These are phyloP conservation scores for Pyxicephalus adspersus DNA, from an alignment of 2,113 vertebrate genomes.

Conservation along the genomic window DNA sequence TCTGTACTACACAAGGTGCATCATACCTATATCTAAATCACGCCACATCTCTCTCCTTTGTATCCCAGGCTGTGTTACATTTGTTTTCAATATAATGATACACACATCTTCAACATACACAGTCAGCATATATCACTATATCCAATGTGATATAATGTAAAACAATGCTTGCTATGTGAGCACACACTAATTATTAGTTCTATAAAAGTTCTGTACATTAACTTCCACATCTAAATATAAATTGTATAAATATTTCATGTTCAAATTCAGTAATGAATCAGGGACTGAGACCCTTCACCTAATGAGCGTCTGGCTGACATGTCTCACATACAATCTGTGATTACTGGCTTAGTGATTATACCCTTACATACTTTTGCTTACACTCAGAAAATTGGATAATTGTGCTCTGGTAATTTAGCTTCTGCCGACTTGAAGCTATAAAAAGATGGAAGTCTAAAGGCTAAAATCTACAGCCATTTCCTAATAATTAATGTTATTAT, in stretches of 20 bases:
- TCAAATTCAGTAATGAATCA: not conserved
- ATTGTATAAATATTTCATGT: not conserved
- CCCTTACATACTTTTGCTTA: constrained; percentile 39
- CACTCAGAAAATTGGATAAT: constrained; percentile 54
- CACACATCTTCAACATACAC: too few species aligned
- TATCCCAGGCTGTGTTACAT: too few species aligned
- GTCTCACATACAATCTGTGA: constrained; percentile 27
- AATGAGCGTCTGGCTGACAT: constrained; percentile 19
- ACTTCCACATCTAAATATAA: not conserved
- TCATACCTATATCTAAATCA: too few species aligned
- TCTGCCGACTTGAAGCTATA: constrained; percentile 7
- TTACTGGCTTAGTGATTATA: constrained; percentile 50
- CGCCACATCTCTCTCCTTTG: too few species aligned
- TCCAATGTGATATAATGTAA: too few species aligned
- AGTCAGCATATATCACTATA: too few species aligned
- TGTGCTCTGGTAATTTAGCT: constrained; percentile 32
- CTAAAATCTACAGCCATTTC: not conserved
- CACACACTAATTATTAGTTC: too few species aligned
- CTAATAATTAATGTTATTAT: too few species aligned
- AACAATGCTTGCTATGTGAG: too few species aligned
- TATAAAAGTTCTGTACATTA: too few species aligned
- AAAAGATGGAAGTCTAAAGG: not conserved
- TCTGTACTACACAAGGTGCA: too few species aligned
- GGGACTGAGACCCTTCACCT: constrained; percentile 38
- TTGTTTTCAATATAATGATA: too few species aligned